Evolutionary conservation across 2,113 vertebrate species (phyloP).

Genomic region (Indri indri): DNA sequence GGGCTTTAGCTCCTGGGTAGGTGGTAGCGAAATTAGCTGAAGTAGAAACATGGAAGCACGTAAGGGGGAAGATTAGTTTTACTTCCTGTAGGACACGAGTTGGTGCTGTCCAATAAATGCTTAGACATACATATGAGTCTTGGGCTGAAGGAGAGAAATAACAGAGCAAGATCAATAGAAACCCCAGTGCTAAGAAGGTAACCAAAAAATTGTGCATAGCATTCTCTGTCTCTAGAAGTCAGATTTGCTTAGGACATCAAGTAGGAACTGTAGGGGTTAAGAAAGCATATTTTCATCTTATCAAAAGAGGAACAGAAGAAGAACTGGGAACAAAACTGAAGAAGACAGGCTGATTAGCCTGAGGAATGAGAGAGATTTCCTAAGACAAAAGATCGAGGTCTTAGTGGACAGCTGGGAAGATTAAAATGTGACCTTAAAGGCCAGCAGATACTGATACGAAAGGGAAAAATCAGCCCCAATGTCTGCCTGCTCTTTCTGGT

Average conservation of each 20-base stretch:
- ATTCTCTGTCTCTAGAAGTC: not conserved
- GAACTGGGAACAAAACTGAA: not conserved
- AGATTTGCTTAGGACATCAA: not conserved
- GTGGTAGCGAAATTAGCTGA: not conserved
- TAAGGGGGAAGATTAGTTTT: not conserved
- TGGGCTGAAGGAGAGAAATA: not conserved
- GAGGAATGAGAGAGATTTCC: not conserved
- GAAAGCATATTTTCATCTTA: not conserved
- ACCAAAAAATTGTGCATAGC: not conserved
- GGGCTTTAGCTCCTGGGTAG: not conserved
- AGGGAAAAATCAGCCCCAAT: not conserved
- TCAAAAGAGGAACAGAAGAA: not conserved
- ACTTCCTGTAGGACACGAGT: not conserved
- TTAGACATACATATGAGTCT: not conserved
- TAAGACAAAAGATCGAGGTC: not conserved
- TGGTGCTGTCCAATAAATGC: not conserved
- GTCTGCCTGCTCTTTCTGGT: not conserved
- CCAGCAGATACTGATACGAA: not conserved
- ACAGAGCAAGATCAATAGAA: not conserved
- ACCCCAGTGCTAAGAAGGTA: not conserved
- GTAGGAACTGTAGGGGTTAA: not conserved
- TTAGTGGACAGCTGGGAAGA: not conserved
- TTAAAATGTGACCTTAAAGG: not conserved
- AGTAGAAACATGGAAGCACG: not conserved
- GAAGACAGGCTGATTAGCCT: not conserved